phyloP scores from a whole-genome alignment of 2,113 vertebrate genomes.

The Gyps fulvus region DNA sequence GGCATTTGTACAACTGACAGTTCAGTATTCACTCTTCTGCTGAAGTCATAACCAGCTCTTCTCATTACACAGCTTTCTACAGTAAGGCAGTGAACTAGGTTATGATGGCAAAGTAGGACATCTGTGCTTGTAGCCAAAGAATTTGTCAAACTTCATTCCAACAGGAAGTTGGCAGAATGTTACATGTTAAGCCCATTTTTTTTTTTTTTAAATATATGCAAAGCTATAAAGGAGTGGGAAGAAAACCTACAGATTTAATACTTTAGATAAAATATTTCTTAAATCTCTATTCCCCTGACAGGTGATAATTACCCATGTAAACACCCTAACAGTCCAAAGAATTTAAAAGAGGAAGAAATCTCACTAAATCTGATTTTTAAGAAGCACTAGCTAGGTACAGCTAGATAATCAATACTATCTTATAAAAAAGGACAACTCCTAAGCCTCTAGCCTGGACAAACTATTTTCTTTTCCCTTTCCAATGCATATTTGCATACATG shows the following conservation, averaged over 20 bases:
- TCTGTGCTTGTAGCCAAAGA: background rate
- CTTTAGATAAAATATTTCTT: background rate
- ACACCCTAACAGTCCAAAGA: background rate
- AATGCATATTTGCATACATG: rapidly evolving
- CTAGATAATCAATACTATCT: background rate
- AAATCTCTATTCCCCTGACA: background rate
- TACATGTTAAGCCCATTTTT: background rate
- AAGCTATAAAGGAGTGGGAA: background rate
- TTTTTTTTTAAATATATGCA: background rate
- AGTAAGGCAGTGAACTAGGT: background rate
- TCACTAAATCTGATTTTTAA: background rate
- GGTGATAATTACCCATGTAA: background rate
- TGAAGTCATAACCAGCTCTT: background rate
- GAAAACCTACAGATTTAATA: slow-evolving; percentile 6
- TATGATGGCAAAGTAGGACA: background rate
- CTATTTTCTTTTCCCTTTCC: background rate
- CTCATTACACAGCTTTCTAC: background rate
- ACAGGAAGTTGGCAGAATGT: background rate
- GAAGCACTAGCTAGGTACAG: background rate
- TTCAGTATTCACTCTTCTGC: background rate
- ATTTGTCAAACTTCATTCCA: background rate
- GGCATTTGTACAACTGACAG: background rate
- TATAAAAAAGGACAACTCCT: background rate
- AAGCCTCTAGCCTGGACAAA: background rate
- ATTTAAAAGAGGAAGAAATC: background rate